Evolutionary conservation across 2,113 vertebrate species (phyloP).

Genomic region (Aegypius monachus): DNA sequence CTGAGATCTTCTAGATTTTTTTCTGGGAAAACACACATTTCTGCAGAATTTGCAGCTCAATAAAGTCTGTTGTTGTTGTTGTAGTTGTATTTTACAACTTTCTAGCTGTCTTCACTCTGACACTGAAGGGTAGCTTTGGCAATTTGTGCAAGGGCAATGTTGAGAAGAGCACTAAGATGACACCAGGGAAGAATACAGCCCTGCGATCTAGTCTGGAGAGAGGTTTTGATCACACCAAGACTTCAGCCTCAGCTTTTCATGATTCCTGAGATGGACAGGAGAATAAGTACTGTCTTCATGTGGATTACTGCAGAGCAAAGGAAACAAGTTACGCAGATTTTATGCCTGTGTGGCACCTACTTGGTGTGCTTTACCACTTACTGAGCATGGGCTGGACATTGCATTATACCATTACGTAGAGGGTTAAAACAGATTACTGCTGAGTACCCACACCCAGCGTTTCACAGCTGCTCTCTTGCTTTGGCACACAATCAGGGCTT

Average conservation of each 20-base stretch:
- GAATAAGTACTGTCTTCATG: neutral
- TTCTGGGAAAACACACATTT: neutral
- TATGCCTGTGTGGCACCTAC: neutral
- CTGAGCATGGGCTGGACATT: neutral
- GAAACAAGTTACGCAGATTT: neutral
- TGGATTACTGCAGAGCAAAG: neutral
- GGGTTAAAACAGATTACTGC: slow-evolving; percentile 55
- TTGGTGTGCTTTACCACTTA: neutral
- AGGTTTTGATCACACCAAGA: neutral
- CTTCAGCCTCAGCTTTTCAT: neutral
- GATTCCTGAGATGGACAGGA: neutral
- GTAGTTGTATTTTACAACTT: neutral
- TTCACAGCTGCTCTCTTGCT: slow-evolving; percentile 59
- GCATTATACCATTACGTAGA: slow-evolving; percentile 25
- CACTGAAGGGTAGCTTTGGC: neutral
- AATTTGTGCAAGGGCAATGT: neutral
- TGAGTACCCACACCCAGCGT: slow-evolving; percentile 54
- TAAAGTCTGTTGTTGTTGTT: neutral
- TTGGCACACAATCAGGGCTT: slow-evolving; percentile 52
- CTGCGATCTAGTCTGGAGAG: neutral
- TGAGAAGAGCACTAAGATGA: neutral
- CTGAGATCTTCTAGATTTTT: neutral
- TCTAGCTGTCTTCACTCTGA: neutral
- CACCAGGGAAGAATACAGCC: neutral
- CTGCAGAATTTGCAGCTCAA: neutral